A percentile compares a stretch with the other conserved stretches of the same genome.
phyloP scores from a whole-genome alignment of 2,113 vertebrate genomes.

The Carlito syrichta region DNA sequence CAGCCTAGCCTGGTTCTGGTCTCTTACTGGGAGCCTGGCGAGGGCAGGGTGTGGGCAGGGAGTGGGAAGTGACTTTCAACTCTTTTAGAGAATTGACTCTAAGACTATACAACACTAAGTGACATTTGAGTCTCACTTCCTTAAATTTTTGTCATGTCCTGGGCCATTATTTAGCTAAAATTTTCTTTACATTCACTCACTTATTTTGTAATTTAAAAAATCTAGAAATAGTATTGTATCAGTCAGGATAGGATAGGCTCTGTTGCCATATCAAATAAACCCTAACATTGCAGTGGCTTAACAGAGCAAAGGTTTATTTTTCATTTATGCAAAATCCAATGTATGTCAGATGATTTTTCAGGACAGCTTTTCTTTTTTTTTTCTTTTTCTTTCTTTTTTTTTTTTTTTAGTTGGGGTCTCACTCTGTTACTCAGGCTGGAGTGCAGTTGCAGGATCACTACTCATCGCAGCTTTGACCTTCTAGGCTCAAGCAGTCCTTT shows the following conservation, averaged over 20 bases:
- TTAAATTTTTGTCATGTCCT: background rate
- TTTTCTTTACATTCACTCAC: background rate
- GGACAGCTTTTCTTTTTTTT: background rate
- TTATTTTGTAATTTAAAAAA: background rate
- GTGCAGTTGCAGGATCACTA: too few relatives aligned
- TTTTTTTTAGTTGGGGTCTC: too few relatives aligned
- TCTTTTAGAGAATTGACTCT: background rate
- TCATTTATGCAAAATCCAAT: background rate
- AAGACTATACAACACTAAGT: background rate
- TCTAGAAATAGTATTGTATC: background rate
- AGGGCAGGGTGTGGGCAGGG: too few relatives aligned
- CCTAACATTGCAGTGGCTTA: background rate
- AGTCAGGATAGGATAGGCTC: background rate
- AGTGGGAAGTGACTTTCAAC: background rate
- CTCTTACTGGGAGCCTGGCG: accelerated
- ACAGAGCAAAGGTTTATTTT: background rate
- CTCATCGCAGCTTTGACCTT: too few relatives aligned
- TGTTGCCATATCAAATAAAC: background rate
- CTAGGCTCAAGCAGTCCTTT: too few relatives aligned
- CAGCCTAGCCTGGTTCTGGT: too few relatives aligned
- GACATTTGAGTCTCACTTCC: background rate
- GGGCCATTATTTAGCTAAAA: background rate
- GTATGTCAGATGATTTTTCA: background rate
- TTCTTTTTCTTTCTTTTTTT: too few relatives aligned
- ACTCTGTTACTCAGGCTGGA: too few relatives aligned